Evolutionary conservation across 2,888 invertebrate species (phyloP), one percentile per base, ranked within the genome.

Genomic region (Ochropleura plecta): DNA sequence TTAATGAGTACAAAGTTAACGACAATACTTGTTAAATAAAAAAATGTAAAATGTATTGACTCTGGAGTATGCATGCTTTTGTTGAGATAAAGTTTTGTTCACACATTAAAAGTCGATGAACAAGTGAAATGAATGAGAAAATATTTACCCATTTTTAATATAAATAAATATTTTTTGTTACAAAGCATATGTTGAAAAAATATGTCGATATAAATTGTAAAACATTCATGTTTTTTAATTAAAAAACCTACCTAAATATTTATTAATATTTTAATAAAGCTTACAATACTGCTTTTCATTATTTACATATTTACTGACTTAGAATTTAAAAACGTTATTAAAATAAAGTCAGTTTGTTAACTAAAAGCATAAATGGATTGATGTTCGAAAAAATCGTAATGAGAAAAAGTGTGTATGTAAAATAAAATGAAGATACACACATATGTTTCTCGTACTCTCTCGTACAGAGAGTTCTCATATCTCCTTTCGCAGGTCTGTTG

Each of bases 1-100:
- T 81, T 81, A 82, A 82, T 82, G 82, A 82, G 82, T 63, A 84
- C 63, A 10, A 46, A 73, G 76, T 68, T 57, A 81, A 81, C 57
- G 73, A 79, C 77, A 85, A 81, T 67, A 73, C 59, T 81, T 69
- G n/a, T 68, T 42, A 72, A 74, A 72, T 77, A 78, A 74, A 77
- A 81, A 73, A 5, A 69, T 30, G 44, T 73, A 59, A 62, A 62
- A 70, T 66, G 62, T 68, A 81, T 84, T 73, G 81, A 57, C 42
- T 81, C 44, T 14, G 20, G 40, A 55, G 20, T 20, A 49, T 44
- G n/a, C 10, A n/a, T 12, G 10, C 0, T 48, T 59, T 69, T 69
- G 51, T 72, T 76, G 40, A 68, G 51, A 59, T 68, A 70, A 76
- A 44, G 64, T 16, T n/a, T 53, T 42, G 67, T 9, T 44, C 64